Base-by-base conservation (phyloP, 1,140 invertebrate species). In the Bilobella aurantiaca region DNA sequence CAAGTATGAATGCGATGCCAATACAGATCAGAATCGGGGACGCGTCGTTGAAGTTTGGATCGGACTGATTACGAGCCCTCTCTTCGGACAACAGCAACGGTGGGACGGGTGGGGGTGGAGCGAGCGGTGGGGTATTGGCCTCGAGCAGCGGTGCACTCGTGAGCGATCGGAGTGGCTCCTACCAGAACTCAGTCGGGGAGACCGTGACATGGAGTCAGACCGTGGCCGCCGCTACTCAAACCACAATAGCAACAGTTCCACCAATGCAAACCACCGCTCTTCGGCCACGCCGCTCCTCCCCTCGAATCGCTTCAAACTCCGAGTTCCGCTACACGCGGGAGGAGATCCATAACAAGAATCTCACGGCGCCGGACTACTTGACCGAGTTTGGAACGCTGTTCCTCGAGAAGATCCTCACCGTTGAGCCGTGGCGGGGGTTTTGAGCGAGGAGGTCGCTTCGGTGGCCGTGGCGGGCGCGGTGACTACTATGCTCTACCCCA, bases 261-360 rank as follows among this genome's bases (percentile, higher is more conserved):
- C 14, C 49, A 16, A 12, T 23, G 8, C 12, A 23, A 23, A 23
- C 12, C 14, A 3, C 5, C 5, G 23, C 8, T 12, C 23, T 53
- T 23, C 23, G 12, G 12, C 49, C 12, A n/a, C n/a, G n/a, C n/a
- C n/a, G n/a, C n/a, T n/a, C n/a, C n/a, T n/a, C n/a, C n/a, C n/a
- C n/a, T 74, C 70, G 63, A 80, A 78, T 65, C 78, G 78, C 37
- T 84, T 83, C 76, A 82, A 89, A 75, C 77, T 86, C 87, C 71
- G 86, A 90, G 70, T 82, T 86, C 82, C 80, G 85, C 65, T 93
- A 93, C 73, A 89, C 89, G 30, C 80, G 89, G 70, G 91, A 94
- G 78, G 90, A 93, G 75, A 91, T 94, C 89, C 92, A 86, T 74
- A 84, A 89, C 72, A 83, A 84, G 71, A 82, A 80, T 73, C 79